Evolutionary conservation across 2,888 invertebrate species (phyloP), one percentile per base, ranked within the genome.

Genomic region (Xestia rhomboidea): DNA sequence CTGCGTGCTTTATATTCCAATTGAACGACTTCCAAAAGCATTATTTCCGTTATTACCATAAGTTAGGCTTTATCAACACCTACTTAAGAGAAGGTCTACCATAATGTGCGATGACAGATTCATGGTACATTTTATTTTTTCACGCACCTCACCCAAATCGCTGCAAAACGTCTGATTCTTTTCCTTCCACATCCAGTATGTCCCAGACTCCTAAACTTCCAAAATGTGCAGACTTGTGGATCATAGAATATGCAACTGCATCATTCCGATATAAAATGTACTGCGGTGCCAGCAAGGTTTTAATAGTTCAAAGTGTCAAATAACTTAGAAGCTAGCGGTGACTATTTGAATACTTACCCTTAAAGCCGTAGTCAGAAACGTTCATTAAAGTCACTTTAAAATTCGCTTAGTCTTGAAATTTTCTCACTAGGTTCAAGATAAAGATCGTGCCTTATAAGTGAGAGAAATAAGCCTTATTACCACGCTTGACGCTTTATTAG

Each of bases 251-350:
- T 24, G 18, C 6, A 68, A 27, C 18, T 13, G 8, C 5, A 30
- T n/a, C 13, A 18, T 73, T 69, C 18, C 13, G 44, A 57, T 57
- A 69, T 44, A 69, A 68, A 63, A 63, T 13, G 15, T 24, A 21
- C 7, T 30, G 38, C 30, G 1, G 46, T 60, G 46, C 57, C 15
- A 27, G 46, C 11, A 57, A 60, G 46, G 27, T 6, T 60, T 10
- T 41, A 68, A 68, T 57, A 69, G n/a, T 30, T 27, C 24, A 21
- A 34, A 54, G 72, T 54, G 11, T 72, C 44, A 46, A 73, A 54
- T 70, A 46, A 34, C 57, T 60, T 74, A 46, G 34, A 34, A 74
- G 18, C 46, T 60, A 34, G 15, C 21, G 24, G n/a, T 34, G 13
- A 8, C 21, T 49, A 38, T 34, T 68, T 34, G 5, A 18, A 38